Conservation (phyloP, 1,140 invertebrate species). For the Archegozetes longisetosus region DNA sequence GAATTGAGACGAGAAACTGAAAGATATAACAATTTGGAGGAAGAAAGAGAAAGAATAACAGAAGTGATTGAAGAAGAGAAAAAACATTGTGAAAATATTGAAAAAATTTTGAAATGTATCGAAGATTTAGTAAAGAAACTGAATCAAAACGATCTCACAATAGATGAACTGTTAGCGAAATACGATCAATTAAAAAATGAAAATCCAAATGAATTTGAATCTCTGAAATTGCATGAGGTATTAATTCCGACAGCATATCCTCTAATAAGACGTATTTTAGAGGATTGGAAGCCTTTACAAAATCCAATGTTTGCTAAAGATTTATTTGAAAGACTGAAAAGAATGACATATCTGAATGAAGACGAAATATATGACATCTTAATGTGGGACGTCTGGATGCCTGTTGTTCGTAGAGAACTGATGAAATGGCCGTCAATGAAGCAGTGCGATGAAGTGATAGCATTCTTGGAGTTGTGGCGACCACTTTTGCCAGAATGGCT, state of each 20-base stretch:
- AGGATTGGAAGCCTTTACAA: conserved; percentile 53
- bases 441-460: conserved; percentile 50
- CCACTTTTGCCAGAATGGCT: conserved; percentile 65
- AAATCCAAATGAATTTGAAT: not conserved
- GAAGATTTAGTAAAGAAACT: not conserved
- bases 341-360: conserved; percentile 35
- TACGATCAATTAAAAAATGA: not conserved
- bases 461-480: conserved; percentile 62
- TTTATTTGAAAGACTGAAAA: conserved; percentile 54
- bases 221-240: not conserved
- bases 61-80: conserved; percentile 55
- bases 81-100: conserved; percentile 32
- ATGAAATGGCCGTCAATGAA: conserved; percentile 23
- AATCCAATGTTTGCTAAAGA: conserved; percentile 35
- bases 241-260: not conserved
- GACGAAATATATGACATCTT: conserved; percentile 32
- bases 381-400: conserved; percentile 81
- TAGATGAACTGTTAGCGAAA: not conserved
- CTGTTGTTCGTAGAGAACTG: conserved; percentile 39
- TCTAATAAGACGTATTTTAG: conserved; percentile 35
- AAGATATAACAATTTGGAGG: conserved; percentile 52
- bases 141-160: not conserved
- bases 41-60: conserved; percentile 55
- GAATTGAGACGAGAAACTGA: conserved; percentile 57
- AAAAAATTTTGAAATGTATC: not conserved